Evolutionary conservation across 2,888 invertebrate genomes (phyloP).

Genomic region (Drosophila subsilvestris): DNA sequence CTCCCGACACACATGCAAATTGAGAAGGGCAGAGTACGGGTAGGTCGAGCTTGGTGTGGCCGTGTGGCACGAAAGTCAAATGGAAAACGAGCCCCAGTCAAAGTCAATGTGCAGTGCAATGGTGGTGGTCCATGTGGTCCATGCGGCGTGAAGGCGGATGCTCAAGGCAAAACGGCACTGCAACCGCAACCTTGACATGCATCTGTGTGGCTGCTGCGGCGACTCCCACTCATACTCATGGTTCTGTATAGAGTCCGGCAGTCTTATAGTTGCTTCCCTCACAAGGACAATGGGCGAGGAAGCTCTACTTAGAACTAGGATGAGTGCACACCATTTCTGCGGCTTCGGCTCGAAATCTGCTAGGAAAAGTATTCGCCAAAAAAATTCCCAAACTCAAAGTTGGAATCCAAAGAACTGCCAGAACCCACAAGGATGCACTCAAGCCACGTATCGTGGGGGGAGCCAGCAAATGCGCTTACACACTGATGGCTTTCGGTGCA

Average conservation of each 20-base stretch:
- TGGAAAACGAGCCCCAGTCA: conserved; percentile 37
- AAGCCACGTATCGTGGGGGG: conserved; percentile 1
- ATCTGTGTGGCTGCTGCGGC: conserved; percentile 64
- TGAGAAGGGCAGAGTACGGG: conserved; percentile 13
- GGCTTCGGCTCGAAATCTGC: conserved; percentile 58
- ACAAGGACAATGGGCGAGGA: conserved; percentile 51
- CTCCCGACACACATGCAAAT: conserved; percentile 18
- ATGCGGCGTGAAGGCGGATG: conserved; percentile 15
- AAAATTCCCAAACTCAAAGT: conserved; percentile 43
- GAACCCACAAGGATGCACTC: conserved; percentile 12
- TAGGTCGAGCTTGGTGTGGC: not conserved
- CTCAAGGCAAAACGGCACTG: conserved; percentile 47
- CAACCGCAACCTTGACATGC: conserved; percentile 74
- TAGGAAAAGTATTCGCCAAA: conserved; percentile 23
- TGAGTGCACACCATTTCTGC: conserved; percentile 52
- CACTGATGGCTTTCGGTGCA: conserved; percentile 45
- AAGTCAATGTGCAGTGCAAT: conserved; percentile 64
- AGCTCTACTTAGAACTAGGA: conserved; percentile 10
- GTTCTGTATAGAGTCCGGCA: conserved; percentile 25
- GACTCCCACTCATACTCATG: conserved; percentile 24
- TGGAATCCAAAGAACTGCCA: conserved; percentile 11
- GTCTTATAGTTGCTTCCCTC: not conserved
- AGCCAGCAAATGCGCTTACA: conserved; percentile 50
- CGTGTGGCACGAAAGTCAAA: conserved; percentile 17
- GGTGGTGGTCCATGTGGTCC: conserved; percentile 41